Evolutionary conservation across 2,797 vertebrate species (phyloP).

Genomic region (Acridotheres tristis): DNA sequence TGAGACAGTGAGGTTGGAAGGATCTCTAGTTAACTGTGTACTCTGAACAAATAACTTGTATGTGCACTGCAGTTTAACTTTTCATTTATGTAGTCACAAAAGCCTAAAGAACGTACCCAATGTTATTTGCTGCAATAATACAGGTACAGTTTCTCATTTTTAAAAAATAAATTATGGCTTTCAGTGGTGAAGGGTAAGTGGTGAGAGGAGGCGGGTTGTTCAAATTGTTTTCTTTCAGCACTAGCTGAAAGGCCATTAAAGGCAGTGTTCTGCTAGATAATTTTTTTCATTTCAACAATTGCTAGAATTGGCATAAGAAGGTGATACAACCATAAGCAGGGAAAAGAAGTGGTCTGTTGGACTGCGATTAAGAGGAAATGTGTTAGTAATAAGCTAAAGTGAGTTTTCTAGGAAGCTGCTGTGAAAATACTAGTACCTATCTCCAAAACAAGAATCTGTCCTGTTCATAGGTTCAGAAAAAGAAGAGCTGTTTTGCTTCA

Average conservation of each 20-base stretch:
- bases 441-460: not conserved
- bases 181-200: not conserved
- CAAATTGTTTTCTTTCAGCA: not conserved
- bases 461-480: not conserved
- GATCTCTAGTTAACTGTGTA: not conserved
- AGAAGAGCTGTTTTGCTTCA: not conserved
- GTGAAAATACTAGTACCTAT: not conserved
- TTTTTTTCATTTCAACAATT: not conserved
- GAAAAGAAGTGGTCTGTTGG: not conserved
- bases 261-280: not conserved
- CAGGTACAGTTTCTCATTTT: not conserved
- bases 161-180: not conserved
- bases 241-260: not conserved
- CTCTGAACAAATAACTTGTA: not conserved
- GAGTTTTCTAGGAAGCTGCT: not conserved
- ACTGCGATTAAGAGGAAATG: not conserved
- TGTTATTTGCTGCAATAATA: not conserved
- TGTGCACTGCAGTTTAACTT: not conserved
- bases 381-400: not conserved
- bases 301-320: not conserved
- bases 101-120: rapidly evolving
- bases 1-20: not conserved
- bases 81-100: not conserved
- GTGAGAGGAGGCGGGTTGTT: not conserved
- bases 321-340: not conserved